These are phyloP conservation scores for Trypoxylus dichotomus DNA, from an alignment of 1,140 invertebrate genomes.

Conservation along the genomic window DNA sequence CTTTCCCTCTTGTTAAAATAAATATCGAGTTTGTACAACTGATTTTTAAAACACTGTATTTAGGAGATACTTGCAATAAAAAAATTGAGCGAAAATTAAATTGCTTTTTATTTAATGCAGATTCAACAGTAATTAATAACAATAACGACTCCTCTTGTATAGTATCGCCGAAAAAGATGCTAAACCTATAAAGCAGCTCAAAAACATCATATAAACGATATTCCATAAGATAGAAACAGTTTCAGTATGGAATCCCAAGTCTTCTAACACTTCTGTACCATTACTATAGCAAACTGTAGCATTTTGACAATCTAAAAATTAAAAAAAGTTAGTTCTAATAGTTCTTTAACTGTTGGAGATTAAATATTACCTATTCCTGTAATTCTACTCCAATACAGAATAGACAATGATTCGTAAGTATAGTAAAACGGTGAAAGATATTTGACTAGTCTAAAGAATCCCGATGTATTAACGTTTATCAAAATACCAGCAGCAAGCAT, in stretches of 20 bases:
- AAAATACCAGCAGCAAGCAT: conserved; percentile 41
- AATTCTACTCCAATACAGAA: conserved; percentile 37
- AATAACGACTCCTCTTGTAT: background rate
- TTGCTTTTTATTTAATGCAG: no score
- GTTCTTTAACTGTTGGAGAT: no score
- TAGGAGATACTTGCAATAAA: no score
- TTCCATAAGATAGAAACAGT: background rate
- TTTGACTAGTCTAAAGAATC: conserved; percentile 37
- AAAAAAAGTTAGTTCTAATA: no score
- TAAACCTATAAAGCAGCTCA: background rate
- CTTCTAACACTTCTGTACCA: conserved; percentile 37
- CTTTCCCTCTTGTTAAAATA: no score
- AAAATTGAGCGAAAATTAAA: no score
- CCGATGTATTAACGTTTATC: conserved; percentile 37
- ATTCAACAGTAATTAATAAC: no score
- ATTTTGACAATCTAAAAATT: conserved; percentile 25
- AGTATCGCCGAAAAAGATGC: background rate
- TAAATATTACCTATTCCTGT: conserved; percentile 33
- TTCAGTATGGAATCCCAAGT: conserved; percentile 36
- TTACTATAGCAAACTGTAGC: conserved; percentile 35
- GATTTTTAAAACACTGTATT: no score
- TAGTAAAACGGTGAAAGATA: conserved; percentile 46
- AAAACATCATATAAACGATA: background rate
- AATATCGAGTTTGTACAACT: no score
- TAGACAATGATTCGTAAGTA: conserved; percentile 39